Percentiles rank a stretch among this genome's conserved stretches.
Conservation (phyloP, 2,113 vertebrate genomes). For the Candoia aspera region DNA sequence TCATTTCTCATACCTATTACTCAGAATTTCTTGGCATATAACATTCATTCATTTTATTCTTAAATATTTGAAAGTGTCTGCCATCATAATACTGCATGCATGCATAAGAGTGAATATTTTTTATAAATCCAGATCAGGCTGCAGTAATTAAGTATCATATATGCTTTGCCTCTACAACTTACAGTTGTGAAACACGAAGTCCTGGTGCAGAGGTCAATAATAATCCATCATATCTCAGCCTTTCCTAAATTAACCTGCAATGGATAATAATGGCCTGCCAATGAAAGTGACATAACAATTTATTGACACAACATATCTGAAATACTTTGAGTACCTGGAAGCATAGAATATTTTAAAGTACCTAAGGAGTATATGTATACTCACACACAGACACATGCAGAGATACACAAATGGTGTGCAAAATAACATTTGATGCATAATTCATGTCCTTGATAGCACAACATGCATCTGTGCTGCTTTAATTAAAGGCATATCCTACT, state of each 20-base stretch:
- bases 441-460: conserved; percentile 37
- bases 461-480: conserved; percentile 22
- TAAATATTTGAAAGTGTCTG: background rate
- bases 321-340: background rate
- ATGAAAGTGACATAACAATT: background rate
- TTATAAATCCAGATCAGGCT: background rate
- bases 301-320: background rate
- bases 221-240: background rate
- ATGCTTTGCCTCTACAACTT: background rate
- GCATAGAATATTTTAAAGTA: background rate
- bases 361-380: background rate
- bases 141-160: background rate
- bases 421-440: conserved; percentile 30
- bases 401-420: rapidly evolving
- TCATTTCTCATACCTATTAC: background rate
- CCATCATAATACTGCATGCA: background rate
- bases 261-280: background rate
- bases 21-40: background rate
- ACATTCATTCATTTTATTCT: background rate
- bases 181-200: background rate
- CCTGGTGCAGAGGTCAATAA: background rate
- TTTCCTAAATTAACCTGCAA: background rate
- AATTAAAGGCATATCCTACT: conserved; percentile 55
- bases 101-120: background rate
- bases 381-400: rapidly evolving